phyloP scores from a whole-genome alignment of 2,113 vertebrate genomes.

The Perccottus glenii region DNA sequence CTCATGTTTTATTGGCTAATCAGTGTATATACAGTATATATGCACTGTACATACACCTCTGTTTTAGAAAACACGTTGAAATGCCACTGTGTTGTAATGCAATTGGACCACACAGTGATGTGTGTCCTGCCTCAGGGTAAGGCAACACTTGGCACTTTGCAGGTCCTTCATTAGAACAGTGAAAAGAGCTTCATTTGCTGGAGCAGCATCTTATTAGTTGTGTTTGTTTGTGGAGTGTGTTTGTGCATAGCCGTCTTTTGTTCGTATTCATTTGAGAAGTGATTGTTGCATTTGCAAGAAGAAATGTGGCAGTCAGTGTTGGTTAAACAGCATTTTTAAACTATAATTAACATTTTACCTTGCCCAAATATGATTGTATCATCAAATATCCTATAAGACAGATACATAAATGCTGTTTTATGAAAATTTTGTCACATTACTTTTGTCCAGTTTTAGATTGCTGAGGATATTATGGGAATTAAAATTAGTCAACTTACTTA shows the following conservation, averaged over 20 bases:
- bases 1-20: too few species aligned
- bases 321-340: conserved; percentile 37
- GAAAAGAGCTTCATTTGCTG: conserved; percentile 41
- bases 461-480: background rate
- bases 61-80: conserved; percentile 17
- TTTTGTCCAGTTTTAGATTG: background rate
- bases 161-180: conserved; percentile 53
- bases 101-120: conserved; percentile 21
- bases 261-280: conserved; percentile 13
- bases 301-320: conserved; percentile 10
- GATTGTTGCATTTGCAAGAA: conserved; percentile 33
- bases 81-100: conserved; percentile 21
- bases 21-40: too few species aligned
- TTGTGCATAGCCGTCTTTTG: background rate
- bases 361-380: background rate
- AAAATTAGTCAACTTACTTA: background rate
- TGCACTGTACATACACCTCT: background rate
- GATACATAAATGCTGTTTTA: background rate
- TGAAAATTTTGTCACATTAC: background rate
- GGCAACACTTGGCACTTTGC: conserved; percentile 34
- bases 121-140: conserved; percentile 36
- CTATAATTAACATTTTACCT: conserved; percentile 24
- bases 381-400: background rate
- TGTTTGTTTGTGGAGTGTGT: conserved; percentile 17
- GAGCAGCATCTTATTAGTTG: conserved; percentile 2